Evolutionary conservation across 2,888 invertebrate species (phyloP), one percentile per base, ranked within the genome.

Genomic region (Ctena decussata): DNA sequence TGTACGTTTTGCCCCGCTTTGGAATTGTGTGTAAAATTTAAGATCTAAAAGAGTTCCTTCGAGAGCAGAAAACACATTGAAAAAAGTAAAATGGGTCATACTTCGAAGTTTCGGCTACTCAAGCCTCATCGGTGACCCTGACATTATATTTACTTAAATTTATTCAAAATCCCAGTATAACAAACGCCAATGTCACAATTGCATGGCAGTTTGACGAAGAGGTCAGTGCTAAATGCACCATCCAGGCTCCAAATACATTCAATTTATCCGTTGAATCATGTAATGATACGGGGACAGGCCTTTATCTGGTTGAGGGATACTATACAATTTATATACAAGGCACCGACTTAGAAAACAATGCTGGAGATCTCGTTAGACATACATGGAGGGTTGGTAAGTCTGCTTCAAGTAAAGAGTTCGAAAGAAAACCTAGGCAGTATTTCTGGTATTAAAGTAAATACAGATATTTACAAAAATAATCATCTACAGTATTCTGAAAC

Each of bases 261-360:
- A 44, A 8, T 18, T 44, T 44, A 44, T 30, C 60, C 30, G 27
- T 60, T 6, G 15, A 6, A 24, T 3, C 35, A 18, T 82, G 82
- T 57, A 69, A 75, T 32, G 39, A 32, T 18, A 30, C 69, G 18
- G 78, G 82, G 82, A n/a, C 53, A 0, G 70, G 27, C n/a, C 5
- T 5, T 15, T 44, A 75, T 24, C 44, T 82, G 0, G 3, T 21
- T 1, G 82, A 82, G 49, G 82, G 82, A 1, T 18, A 30, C 8
- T 82, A 82, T 37, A 69, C 53, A 18, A 3, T 82, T 24, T n/a
- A 24, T 8, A 78, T 82, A 30, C 21, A 32, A 1, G 70, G 72
- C 11, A 74, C 74, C 0, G 82, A 82, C 35, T 39, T 78, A 44
- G 82, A 65, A 37, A 69, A 69, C 35, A 82, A 82, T 44, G 39